Base-by-base conservation (phyloP, 2,113 vertebrate species). In the Ptilonorhynchus violaceus region DNA sequence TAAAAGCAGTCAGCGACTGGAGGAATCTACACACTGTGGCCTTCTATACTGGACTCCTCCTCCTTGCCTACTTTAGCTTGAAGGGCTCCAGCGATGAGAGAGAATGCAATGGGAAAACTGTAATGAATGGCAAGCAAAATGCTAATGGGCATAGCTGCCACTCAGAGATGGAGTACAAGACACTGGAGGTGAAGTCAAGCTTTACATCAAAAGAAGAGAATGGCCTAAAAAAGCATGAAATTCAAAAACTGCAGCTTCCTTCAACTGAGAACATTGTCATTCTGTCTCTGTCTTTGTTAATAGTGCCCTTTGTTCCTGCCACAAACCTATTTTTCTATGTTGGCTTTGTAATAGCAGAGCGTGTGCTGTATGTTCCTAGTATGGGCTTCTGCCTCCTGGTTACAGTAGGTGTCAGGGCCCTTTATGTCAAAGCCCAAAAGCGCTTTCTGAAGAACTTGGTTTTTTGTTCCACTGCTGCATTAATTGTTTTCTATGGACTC, bases 311-410 rank as follows among this genome's bases (percentile, higher is more conserved):
- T 87, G 95, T 99, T 96, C 99, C 99, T 67, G 99, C 99, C 96
- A 99, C 99, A 69, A 99, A 99, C 98, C 92, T 99, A 52, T 99
- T 99, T 98, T 99, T 99, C 97, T 99, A 99, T 41, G 99, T 99
- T 17, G 99, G 99, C 67, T 99, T 99, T 98, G 99, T 99, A 95
- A 99, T 99, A 93, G 99, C 99, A 84, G 99, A 99, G 98, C 98
- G 99, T 97, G 99, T 99, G 21, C 98, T 99, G 55, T 99, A 99
- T 98, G 99, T 99, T 94, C 99, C 99, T 93, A 99, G 99, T 97
- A 99, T 99, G 99, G 99, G 99, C 97, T 99, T 99, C 95, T 99
- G 99, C 98, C 98, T 99, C 96, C 98, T 99, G 97, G 97, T 99
- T 93, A 99, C 99, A 28, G 98, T 99, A 89, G 99, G 99, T 82